These are phyloP conservation scores for Eustalomyia histrio DNA, from an alignment of 2,888 invertebrate species.

Conservation along the genomic window DNA sequence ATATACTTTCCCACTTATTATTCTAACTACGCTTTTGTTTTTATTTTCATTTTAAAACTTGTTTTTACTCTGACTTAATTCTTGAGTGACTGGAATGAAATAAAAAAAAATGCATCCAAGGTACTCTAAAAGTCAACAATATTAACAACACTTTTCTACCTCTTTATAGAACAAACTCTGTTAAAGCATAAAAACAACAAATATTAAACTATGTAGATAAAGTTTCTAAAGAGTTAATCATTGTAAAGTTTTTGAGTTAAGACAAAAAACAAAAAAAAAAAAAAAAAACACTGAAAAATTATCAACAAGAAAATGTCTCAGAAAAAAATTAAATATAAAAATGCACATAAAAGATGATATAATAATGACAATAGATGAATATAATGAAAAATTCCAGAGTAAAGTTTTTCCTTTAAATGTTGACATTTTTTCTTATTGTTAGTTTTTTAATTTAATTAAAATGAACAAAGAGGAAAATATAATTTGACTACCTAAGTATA, in stretches of 20 bases:
- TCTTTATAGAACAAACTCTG: not conserved
- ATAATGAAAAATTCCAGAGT: not conserved
- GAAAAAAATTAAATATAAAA: not conserved
- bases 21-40: too few species aligned
- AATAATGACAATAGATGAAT: slow-evolving; percentile 3
- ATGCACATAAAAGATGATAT: not conserved
- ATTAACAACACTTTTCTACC: slow-evolving; percentile 16
- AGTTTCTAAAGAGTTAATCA: slow-evolving; percentile 30
- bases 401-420: not conserved
- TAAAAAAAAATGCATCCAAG: not conserved
- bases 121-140: slow-evolving; percentile 17
- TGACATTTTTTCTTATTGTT: too few species aligned
- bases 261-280: too few species aligned
- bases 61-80: not conserved
- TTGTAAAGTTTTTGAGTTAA: slow-evolving; percentile 1
- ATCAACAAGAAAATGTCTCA: not conserved
- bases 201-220: slow-evolving; percentile 1
- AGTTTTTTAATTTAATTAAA: too few species aligned
- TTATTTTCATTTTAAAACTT: too few species aligned
- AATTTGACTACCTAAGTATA: too few species aligned
- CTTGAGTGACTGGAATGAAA: not conserved
- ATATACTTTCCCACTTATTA: too few species aligned
- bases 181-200: not conserved
- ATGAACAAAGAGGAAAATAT: too few species aligned
- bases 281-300: not conserved